Evolutionary conservation across 2,113 vertebrate species (phyloP).

Genomic region (Crotalus viridis): DNA sequence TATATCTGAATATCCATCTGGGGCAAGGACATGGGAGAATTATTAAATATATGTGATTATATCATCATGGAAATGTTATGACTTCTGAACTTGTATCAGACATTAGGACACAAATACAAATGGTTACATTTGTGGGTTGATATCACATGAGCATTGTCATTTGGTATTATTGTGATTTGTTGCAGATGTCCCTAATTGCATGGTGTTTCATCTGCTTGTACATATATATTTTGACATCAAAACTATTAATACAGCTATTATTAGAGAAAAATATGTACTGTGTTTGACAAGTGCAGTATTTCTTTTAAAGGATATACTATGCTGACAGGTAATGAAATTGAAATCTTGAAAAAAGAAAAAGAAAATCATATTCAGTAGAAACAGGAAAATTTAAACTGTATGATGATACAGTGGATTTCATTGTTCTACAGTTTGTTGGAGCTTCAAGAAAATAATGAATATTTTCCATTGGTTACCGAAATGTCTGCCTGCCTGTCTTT

Average conservation of each 20-base stretch:
- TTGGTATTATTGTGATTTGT: background rate
- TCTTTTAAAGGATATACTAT: background rate
- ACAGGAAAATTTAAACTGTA: background rate
- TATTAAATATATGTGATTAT: background rate
- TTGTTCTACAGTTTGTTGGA: background rate
- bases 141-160: background rate
- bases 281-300: background rate
- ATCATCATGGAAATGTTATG: background rate
- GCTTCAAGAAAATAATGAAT: background rate
- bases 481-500: background rate
- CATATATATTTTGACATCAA: background rate
- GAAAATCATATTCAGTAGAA: background rate
- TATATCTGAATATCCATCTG: background rate
- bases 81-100: background rate
- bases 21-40: background rate
- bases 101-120: background rate
- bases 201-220: background rate
- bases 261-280: background rate
- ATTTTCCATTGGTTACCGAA: background rate
- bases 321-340: background rate
- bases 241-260: too few species aligned
- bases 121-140: background rate
- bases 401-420: background rate
- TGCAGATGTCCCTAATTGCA: background rate
- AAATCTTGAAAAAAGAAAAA: background rate